Conservation (phyloP, 2,113 vertebrate genomes). For the Fulica atra region DNA sequence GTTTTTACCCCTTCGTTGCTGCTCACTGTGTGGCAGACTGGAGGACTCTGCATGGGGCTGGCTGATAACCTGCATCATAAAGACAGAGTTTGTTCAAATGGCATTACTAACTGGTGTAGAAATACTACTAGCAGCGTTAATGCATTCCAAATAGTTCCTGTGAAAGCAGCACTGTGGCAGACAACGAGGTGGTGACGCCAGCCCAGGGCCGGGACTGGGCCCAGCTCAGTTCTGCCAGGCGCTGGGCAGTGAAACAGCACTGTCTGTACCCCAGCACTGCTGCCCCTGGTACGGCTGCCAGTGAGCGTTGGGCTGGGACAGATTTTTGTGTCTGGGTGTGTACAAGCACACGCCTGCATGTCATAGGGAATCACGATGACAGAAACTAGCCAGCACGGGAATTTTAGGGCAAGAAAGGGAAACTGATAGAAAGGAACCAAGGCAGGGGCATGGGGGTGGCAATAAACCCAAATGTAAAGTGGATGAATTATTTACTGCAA, state of each 20-base stretch:
- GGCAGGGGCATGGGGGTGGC: background rate
- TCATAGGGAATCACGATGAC: background rate
- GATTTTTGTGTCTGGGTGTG: background rate
- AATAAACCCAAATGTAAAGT: conserved; percentile 61
- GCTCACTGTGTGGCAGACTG: background rate
- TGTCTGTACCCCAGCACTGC: background rate
- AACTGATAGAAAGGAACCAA: background rate
- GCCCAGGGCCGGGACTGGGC: background rate
- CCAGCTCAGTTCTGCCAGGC: background rate
- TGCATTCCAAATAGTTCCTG: conserved; percentile 17
- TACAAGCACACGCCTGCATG: background rate
- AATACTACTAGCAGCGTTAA: conserved; percentile 48
- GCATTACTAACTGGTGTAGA: conserved; percentile 50
- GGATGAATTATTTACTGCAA: conserved; percentile 76
- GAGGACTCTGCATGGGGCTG: background rate
- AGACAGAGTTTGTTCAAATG: conserved; percentile 44
- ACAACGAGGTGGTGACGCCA: background rate
- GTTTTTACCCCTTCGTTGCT: background rate
- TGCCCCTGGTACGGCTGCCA: background rate
- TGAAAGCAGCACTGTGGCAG: background rate
- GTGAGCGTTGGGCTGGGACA: background rate
- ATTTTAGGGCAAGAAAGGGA: background rate
- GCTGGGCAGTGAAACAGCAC: background rate
- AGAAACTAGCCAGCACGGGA: background rate
- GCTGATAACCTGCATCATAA: background rate